Percentiles rank a stretch among this genome's conserved stretches.
Evolutionary conservation across 2,113 vertebrate species (phyloP).

Genomic region (Pteropus alecto): DNA sequence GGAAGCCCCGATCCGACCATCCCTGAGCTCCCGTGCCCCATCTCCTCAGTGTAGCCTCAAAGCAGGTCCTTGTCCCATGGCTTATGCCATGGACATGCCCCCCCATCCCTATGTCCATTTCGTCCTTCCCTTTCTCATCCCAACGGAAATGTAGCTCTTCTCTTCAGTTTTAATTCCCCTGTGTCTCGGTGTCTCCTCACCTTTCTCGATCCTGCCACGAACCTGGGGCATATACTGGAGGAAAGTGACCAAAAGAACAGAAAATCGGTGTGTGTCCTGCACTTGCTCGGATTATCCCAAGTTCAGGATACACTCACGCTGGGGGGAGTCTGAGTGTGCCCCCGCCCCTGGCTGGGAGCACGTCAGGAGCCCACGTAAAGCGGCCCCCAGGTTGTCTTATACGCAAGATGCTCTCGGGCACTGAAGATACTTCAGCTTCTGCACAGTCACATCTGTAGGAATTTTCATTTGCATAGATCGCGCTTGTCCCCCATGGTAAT

Average conservation of each 20-base stretch:
- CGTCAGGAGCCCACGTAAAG: fast-evolving
- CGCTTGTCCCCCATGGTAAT: not conserved
- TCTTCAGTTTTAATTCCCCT: fast-evolving
- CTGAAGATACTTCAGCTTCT: not conserved
- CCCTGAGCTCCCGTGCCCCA: not conserved
- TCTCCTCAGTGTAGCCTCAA: not conserved
- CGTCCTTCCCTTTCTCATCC: not conserved
- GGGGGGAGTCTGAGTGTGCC: not conserved
- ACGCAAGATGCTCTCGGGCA: fast-evolving
- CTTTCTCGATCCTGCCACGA: not conserved
- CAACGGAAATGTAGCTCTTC: not conserved
- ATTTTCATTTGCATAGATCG: too few relatives aligned
- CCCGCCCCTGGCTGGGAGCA: not conserved
- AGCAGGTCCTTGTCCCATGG: not conserved
- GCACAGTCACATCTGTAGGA: fast-evolving
- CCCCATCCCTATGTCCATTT: not conserved
- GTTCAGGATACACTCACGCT: fast-evolving
- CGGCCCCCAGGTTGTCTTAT: too few relatives aligned
- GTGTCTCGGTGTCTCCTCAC: not conserved
- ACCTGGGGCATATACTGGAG: not conserved
- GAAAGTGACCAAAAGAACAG: not conserved
- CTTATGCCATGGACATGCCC: not conserved
- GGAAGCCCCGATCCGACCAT: not conserved
- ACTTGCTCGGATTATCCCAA: not conserved
- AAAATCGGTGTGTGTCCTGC: not conserved